Evolutionary conservation across 2,113 vertebrate genomes (phyloP).

Genomic region (Pampusana beccarii): DNA sequence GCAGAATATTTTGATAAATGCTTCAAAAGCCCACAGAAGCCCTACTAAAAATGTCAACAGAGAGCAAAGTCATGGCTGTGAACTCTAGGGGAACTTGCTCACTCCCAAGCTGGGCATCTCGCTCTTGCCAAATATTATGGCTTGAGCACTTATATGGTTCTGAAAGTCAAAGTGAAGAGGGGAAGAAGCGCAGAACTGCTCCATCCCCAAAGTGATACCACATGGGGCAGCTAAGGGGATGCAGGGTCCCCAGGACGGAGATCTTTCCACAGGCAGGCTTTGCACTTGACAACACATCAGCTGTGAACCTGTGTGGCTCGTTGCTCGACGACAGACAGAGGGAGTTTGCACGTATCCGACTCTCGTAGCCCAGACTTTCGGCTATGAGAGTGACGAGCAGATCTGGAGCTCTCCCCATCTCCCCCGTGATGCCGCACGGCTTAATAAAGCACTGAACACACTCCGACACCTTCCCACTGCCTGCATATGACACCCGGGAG

Average conservation of each 20-base stretch:
- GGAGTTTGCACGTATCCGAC: rapidly evolving
- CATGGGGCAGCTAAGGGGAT: neutral
- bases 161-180: rapidly evolving
- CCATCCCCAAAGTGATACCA: rapidly evolving
- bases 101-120: neutral
- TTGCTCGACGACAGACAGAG: neutral
- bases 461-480: neutral
- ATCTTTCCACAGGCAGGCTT: neutral
- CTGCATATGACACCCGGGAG: neutral
- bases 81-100: rapidly evolving
- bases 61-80: neutral
- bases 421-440: neutral
- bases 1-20: neutral
- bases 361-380: neutral
- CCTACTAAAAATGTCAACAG: neutral
- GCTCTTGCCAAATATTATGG: rapidly evolving
- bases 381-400: rapidly evolving
- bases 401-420: neutral
- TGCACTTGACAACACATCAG: neutral
- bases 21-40: neutral
- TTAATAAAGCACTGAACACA: neutral
- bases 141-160: neutral
- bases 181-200: neutral
- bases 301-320: rapidly evolving
- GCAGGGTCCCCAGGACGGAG: neutral